Percentiles rank a stretch among this genome's conserved stretches.
Evolutionary conservation across 2,113 vertebrate genomes (phyloP).

Genomic region (Siniperca knerii): DNA sequence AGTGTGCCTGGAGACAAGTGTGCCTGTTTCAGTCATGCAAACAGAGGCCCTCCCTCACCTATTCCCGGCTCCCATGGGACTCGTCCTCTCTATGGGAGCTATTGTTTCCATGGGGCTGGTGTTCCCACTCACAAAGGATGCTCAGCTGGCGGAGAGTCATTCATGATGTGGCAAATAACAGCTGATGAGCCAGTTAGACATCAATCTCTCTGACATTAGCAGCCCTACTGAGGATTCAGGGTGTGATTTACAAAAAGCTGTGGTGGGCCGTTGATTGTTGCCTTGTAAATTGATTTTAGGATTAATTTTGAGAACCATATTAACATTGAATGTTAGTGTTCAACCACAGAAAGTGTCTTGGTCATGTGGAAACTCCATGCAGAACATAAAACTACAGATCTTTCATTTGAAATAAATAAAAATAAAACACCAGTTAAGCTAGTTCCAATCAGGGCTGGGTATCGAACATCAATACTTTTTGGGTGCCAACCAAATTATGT

Average conservation of each 20-base stretch:
- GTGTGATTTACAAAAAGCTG: not conserved
- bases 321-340: not conserved
- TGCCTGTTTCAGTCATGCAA: conserved; percentile 9
- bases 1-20: conserved; percentile 49
- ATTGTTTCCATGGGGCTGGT: conserved; percentile 43
- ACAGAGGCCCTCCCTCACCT: conserved; percentile 3
- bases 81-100: conserved; percentile 28
- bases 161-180: conserved; percentile 40
- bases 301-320: not conserved
- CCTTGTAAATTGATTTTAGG: conserved; percentile 6
- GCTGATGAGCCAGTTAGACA: conserved; percentile 43
- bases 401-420: not conserved
- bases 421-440: not conserved
- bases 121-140: conserved; percentile 44
- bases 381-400: not conserved
- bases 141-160: conserved; percentile 48
- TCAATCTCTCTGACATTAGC: conserved; percentile 35
- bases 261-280: not conserved
- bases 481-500: not conserved
- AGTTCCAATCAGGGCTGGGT: not conserved
- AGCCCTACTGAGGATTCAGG: not conserved
- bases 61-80: conserved; percentile 31
- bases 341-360: not conserved
- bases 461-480: not conserved
- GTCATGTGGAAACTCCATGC: not conserved